These are phyloP conservation scores for Yponomeuta plumbellus DNA, from an alignment of 2,888 invertebrate species.

Conservation along the genomic window DNA sequence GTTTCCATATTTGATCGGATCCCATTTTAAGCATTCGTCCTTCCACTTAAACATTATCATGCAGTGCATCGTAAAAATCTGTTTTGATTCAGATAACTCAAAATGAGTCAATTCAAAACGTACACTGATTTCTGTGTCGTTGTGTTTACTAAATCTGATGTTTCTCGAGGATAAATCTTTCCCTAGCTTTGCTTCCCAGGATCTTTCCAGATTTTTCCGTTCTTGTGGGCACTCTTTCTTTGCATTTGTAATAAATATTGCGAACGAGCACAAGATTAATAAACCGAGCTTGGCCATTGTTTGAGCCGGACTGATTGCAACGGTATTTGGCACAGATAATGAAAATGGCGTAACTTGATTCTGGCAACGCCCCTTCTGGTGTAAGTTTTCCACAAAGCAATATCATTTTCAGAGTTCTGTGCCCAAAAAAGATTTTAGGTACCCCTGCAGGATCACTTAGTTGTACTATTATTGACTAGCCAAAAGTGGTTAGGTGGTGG, in stretches of 20 bases:
- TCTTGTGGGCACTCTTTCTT: background rate
- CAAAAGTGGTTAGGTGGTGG: too few relatives aligned
- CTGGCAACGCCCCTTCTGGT: background rate
- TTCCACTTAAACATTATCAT: background rate
- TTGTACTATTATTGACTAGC: too few relatives aligned
- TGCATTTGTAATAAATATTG: background rate
- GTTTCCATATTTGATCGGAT: background rate
- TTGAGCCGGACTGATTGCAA: background rate
- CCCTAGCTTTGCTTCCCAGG: background rate
- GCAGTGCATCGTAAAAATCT: background rate
- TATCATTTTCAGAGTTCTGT: background rate
- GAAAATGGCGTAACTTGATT: background rate
- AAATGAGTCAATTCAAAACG: background rate
- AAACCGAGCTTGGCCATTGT: background rate
- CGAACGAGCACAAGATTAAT: background rate
- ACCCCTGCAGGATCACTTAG: background rate
- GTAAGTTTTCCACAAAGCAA: too few relatives aligned
- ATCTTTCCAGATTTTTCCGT: background rate
- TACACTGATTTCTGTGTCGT: background rate
- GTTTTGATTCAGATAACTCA: background rate
- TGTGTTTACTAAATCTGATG: background rate
- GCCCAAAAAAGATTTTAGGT: background rate
- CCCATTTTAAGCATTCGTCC: background rate
- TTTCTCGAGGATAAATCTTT: background rate
- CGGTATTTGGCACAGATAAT: background rate